Evolutionary conservation across 2,888 invertebrate genomes (phyloP).

Genomic region (Trilocha varians): DNA sequence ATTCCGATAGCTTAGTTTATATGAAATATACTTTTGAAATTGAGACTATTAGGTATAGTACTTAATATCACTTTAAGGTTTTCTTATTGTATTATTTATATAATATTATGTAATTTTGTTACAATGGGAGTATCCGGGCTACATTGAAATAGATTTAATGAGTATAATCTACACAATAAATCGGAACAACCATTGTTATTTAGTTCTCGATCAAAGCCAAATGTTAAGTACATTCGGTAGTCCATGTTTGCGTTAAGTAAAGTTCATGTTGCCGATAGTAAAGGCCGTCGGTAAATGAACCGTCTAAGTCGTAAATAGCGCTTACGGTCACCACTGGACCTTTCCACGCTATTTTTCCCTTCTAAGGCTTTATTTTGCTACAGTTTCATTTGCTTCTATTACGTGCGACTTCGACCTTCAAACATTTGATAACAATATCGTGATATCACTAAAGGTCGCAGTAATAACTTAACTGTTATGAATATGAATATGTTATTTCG

Average conservation of each 20-base stretch:
- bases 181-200: background rate
- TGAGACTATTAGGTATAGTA: no score
- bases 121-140: no score
- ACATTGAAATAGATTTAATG: no score
- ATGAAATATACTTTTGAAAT: no score
- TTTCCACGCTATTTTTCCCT: slow-evolving; percentile 16
- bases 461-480: no score
- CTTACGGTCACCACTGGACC: slow-evolving; percentile 40
- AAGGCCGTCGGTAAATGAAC: slow-evolving; percentile 52
- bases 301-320: slow-evolving; percentile 50
- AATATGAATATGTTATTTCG: no score
- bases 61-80: no score
- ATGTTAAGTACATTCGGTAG: background rate
- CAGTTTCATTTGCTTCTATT: background rate
- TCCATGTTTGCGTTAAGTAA: slow-evolving; percentile 33
- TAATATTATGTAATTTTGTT: no score
- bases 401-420: background rate
- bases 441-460: background rate
- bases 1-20: no score
- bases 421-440: background rate
- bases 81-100: no score
- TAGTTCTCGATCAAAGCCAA: background rate
- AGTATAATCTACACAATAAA: background rate
- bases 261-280: slow-evolving; percentile 34
- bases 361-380: background rate